Conservation (phyloP, 2,797 vertebrate species). For the Cetoscarus ocellatus region DNA sequence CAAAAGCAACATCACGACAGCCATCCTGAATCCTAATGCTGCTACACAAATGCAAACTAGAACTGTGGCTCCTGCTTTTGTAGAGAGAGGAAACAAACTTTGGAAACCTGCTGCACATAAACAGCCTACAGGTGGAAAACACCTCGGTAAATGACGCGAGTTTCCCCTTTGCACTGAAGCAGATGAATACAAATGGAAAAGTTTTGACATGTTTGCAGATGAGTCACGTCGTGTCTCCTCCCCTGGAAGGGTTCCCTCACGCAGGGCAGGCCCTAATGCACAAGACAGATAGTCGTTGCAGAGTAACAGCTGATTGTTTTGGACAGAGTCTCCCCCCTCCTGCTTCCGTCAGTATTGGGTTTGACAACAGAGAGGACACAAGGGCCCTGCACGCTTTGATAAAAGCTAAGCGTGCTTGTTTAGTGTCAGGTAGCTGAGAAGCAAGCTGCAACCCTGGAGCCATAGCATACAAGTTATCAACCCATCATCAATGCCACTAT, state of each 20-base stretch:
- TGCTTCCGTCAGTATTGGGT: not conserved
- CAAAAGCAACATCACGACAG: slow-evolving; percentile 21
- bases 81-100: slow-evolving; percentile 27
- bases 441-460: slow-evolving; percentile 1
- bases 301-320: slow-evolving; percentile 26
- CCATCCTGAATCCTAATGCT: slow-evolving; percentile 25
- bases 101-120: slow-evolving; percentile 42
- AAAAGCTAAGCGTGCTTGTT: slow-evolving; percentile 20
- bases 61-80: slow-evolving; percentile 26
- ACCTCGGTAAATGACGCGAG: slow-evolving; percentile 31
- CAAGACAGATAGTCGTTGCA: not conserved
- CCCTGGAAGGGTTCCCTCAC: not conserved
- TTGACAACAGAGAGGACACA: not conserved
- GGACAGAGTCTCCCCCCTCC: not conserved
- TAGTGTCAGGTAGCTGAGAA: slow-evolving; percentile 13
- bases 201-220: slow-evolving; percentile 15
- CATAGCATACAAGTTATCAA: slow-evolving; percentile 1
- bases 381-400: not conserved
- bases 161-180: slow-evolving; percentile 39
- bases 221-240: slow-evolving; percentile 4
- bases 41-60: slow-evolving; percentile 46
- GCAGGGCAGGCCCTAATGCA: not conserved
- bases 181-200: slow-evolving; percentile 15
- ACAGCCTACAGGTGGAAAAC: slow-evolving; percentile 49
- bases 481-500: slow-evolving; percentile 1